A percentile compares a stretch with the other conserved stretches of the same genome.
Evolutionary conservation across 2,888 invertebrate genomes (phyloP).

Genomic region (Leptopilina syphax): DNA sequence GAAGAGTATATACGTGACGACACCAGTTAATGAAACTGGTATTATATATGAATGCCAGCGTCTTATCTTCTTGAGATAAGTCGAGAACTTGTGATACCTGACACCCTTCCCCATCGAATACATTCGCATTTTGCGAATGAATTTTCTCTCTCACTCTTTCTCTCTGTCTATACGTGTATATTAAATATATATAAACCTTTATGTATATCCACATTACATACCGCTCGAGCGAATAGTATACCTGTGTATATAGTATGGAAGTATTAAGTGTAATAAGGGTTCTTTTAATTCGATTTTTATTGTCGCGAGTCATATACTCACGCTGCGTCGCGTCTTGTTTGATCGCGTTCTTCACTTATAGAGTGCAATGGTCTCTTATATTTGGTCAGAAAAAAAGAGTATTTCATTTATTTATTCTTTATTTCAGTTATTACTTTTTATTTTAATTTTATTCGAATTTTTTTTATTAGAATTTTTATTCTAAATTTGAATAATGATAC

Average conservation of each 20-base stretch:
- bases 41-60: constrained; percentile 43
- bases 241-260: background rate
- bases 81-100: constrained; percentile 57
- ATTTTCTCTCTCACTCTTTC: background rate
- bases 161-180: no score
- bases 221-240: background rate
- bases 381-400: constrained; percentile 36
- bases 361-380: background rate
- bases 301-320: constrained; percentile 27
- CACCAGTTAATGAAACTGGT: constrained; percentile 51
- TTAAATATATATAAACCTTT: no score
- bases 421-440: no score
- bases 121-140: constrained; percentile 49
- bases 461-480: no score
- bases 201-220: background rate
- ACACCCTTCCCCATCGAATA: constrained; percentile 51
- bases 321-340: background rate
- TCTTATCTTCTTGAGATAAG: constrained; percentile 57
- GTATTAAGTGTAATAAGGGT: constrained; percentile 26
- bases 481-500: no score
- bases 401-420: no score
- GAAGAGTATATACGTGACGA: constrained; percentile 28
- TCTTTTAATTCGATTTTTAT: constrained; percentile 16
- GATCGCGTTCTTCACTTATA: background rate
- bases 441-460: no score